phyloP scores from a whole-genome alignment of 2,113 vertebrate genomes.

The Peromyscus californicus region DNA sequence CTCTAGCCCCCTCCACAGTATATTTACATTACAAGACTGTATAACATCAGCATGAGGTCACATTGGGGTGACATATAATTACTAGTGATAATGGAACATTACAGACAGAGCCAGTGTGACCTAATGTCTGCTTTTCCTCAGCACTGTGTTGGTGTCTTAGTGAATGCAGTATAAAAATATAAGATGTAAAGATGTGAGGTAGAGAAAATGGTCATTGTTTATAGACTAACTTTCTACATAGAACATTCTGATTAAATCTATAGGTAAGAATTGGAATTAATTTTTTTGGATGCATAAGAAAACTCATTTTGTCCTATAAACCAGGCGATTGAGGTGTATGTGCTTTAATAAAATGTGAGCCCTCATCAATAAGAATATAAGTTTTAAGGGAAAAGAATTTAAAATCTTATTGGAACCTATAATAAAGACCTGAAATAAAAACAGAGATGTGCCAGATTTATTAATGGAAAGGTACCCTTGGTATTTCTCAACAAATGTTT shows the following conservation, averaged over 20 bases:
- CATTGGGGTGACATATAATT: background rate
- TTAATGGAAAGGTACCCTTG: background rate
- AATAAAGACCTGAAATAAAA: background rate
- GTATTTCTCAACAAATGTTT: background rate
- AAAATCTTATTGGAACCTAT: background rate
- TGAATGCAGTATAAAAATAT: background rate
- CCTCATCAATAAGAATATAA: background rate
- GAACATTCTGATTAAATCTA: background rate
- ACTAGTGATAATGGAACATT: background rate
- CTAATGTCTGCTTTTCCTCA: background rate
- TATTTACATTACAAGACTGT: background rate
- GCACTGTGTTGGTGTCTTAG: background rate
- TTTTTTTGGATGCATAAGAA: background rate
- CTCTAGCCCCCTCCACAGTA: background rate
- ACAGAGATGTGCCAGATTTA: background rate
- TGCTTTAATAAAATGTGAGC: background rate
- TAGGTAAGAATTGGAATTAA: background rate
- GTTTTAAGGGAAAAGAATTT: background rate
- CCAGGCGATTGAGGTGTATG: too few species aligned
- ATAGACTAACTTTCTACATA: background rate
- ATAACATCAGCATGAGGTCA: background rate
- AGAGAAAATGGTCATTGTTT: background rate
- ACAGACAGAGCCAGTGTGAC: background rate
- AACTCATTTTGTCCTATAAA: background rate
- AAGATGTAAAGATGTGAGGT: background rate